Base-by-base conservation (phyloP, 2,113 vertebrate species). In the Neolamprologus sp. region DNA sequence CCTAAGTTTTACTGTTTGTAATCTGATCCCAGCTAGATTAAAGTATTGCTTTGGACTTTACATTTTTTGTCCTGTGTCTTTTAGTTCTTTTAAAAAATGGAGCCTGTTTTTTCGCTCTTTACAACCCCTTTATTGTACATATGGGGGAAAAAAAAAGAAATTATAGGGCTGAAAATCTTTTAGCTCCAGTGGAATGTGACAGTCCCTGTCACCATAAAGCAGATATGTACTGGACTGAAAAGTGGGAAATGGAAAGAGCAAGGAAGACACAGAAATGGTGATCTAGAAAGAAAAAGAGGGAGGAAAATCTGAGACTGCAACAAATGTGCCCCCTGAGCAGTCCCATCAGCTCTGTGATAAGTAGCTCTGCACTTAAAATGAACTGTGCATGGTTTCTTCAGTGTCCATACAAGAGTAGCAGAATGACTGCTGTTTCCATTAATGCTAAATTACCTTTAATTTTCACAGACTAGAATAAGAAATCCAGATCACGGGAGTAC, bases 331-430 rank as follows among this genome's bases (percentile, higher is more conserved):
- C 79, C 31, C 17, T 17, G 58, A 68, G 47, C 84, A 54, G 40
- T 60, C 53, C 80, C 51, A 81, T 75, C 83, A 81, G 54, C 84
- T 91, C 45, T 16, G 73, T 83, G 88, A 88, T 71, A 33, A 90
- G 82, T 65, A 31, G 37, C 80, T 79, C 75, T 54, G 60, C 65
- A 60, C 47, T 60, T 45, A n/a, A 58, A 81, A 82, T 53, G 42
- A 80, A 79, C 42, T 42, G 45, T 31, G 35, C 13, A 1, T 19
- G 54, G 40, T 79, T n/a, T 45, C 49, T 31, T 9, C 5, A 19
- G 68, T 11, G 73, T 35, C 75, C 53, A 12, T 42, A 16, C 26
- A 73, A 1, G 63, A 58, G 65, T 21, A 33, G 5, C 9, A 85
- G 31, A 45, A 58, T 17, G 16, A 55, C 40, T 54, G n/a, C 23